Conservation (phyloP, 2,113 vertebrate genomes). For the Malaclemys terrapin region DNA sequence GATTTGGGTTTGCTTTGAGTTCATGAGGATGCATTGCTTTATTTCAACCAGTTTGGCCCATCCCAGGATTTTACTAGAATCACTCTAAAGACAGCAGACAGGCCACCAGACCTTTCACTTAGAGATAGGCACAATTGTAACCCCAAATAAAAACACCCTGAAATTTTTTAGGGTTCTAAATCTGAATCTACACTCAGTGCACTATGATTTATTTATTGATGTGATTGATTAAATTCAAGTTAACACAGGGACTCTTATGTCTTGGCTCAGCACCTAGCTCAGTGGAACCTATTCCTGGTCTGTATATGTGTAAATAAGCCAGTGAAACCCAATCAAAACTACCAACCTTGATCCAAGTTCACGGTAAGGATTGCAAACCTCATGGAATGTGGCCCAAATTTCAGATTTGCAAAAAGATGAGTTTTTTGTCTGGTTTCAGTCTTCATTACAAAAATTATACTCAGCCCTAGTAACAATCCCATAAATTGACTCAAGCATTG, state of each 20-base stretch:
- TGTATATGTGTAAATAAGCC: not conserved
- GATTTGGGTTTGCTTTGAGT: not conserved
- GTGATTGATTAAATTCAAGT: not conserved
- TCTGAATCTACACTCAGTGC: not conserved
- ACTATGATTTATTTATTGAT: no score
- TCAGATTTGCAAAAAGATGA: not conserved
- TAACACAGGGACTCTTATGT: not conserved
- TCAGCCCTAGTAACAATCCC: not conserved
- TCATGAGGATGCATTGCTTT: not conserved
- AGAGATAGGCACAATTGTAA: not conserved
- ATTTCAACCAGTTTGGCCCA: not conserved
- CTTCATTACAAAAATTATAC: accelerated
- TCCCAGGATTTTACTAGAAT: not conserved
- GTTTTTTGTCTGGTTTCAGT: not conserved
- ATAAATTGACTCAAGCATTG: accelerated
- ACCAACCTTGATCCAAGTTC: not conserved
- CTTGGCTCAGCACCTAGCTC: accelerated
- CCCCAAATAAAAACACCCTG: not conserved
- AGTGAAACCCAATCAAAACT: not conserved
- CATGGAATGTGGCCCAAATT: not conserved
- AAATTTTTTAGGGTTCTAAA: not conserved
- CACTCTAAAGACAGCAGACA: not conserved
- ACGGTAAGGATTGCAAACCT: accelerated
- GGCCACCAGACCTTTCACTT: not conserved
- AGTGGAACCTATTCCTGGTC: accelerated